These are phyloP conservation scores for Drosophila flavopinicola DNA, from an alignment of 2,888 invertebrate species.

Conservation along the genomic window DNA sequence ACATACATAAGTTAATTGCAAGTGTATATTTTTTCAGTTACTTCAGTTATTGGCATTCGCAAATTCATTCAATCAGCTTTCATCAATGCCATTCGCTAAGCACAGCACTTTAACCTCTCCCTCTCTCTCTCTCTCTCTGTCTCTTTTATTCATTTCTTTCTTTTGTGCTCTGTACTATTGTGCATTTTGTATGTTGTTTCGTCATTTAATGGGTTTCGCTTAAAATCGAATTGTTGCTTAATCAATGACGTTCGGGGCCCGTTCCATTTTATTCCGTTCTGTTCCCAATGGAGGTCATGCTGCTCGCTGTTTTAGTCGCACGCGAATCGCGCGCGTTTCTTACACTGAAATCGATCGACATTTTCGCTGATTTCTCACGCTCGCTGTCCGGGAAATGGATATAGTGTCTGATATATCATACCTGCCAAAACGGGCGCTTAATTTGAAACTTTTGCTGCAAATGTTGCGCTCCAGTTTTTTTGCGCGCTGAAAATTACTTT, in stretches of 20 bases:
- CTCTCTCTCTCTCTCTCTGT: neutral
- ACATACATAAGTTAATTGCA: neutral
- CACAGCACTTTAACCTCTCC: slow-evolving; percentile 1
- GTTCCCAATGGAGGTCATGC: slow-evolving; percentile 32
- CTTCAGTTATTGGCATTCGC: slow-evolving; percentile 16
- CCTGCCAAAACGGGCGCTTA: slow-evolving; percentile 37
- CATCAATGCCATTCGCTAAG: slow-evolving; percentile 41
- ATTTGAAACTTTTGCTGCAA: slow-evolving; percentile 42
- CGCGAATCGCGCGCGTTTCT: slow-evolving; percentile 25
- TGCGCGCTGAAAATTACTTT: slow-evolving; percentile 30
- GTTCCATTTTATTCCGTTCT: slow-evolving; percentile 7
- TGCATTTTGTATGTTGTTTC: slow-evolving; percentile 36
- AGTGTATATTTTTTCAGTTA: neutral
- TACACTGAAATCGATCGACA: slow-evolving; percentile 44
- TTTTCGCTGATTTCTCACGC: slow-evolving; percentile 30
- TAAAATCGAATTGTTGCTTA: slow-evolving; percentile 33
- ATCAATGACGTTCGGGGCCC: slow-evolving; percentile 15
- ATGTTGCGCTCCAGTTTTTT: slow-evolving; percentile 55
- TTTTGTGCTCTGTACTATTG: slow-evolving; percentile 10
- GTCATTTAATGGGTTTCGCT: slow-evolving; percentile 51
- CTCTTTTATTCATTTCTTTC: neutral
- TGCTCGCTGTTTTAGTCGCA: slow-evolving; percentile 27
- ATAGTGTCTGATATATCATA: slow-evolving; percentile 43
- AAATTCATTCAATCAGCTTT: slow-evolving; percentile 36
- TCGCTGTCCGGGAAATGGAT: slow-evolving; percentile 4